Evolutionary conservation across 2,113 vertebrate species (phyloP).

Genomic region (Odobenus rosmarus): DNA sequence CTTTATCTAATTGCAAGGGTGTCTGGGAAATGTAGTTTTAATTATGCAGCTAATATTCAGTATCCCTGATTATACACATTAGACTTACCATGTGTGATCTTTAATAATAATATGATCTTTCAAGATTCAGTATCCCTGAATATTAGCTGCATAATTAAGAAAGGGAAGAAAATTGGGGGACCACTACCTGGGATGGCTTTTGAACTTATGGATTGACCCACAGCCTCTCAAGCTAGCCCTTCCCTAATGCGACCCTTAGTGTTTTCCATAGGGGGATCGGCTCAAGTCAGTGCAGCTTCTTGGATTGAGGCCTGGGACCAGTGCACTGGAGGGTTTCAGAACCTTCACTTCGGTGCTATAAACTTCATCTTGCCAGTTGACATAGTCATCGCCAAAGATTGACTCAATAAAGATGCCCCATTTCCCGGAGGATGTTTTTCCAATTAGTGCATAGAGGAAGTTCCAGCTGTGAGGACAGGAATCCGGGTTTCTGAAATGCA

Average conservation of each 20-base stretch:
- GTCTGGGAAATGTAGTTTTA: constrained; percentile 52
- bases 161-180: not conserved
- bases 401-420: constrained; percentile 68
- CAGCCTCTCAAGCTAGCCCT: not conserved
- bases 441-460: constrained; percentile 63
- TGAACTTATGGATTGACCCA: not conserved
- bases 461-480: constrained; percentile 69
- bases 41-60: not conserved
- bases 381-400: constrained; percentile 47
- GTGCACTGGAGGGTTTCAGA: not conserved
- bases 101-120: too few relatives aligned
- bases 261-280: not conserved
- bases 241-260: not conserved
- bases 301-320: not conserved
- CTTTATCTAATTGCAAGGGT: not conserved
- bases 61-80: too few relatives aligned
- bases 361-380: constrained; percentile 50
- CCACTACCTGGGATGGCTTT: not conserved
- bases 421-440: constrained; percentile 70
- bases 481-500: constrained; percentile 46
- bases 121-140: too few relatives aligned
- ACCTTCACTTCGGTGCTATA: not conserved
- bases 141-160: not conserved
- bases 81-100: too few relatives aligned
- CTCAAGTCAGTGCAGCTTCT: not conserved